These are phyloP conservation scores for Halictus rubicundus DNA, from an alignment of 1,140 invertebrate genomes.

Conservation along the genomic window DNA sequence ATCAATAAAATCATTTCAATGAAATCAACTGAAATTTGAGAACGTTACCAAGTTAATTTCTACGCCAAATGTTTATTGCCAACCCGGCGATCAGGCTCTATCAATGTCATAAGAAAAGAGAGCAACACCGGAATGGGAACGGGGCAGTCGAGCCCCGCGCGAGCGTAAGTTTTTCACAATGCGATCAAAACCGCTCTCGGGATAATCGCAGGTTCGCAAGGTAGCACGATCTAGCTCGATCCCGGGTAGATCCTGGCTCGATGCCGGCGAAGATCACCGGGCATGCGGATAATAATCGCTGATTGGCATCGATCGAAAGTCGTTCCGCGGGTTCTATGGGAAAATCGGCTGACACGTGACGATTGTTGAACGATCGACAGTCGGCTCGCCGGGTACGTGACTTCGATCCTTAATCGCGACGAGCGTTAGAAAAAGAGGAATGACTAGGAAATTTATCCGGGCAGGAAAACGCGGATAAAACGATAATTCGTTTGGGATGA, in stretches of 20 bases:
- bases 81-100: neutral
- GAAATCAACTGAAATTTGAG: too few species aligned
- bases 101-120: neutral
- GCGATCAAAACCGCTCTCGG: slow-evolving; percentile 8
- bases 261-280: slow-evolving; percentile 52
- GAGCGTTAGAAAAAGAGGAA: slow-evolving; percentile 19
- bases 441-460: slow-evolving; percentile 23
- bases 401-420: slow-evolving; percentile 59
- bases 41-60: too few species aligned
- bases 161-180: slow-evolving; percentile 27
- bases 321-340: slow-evolving; percentile 63
- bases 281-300: slow-evolving; percentile 65
- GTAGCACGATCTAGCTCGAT: slow-evolving; percentile 49
- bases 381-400: slow-evolving; percentile 54
- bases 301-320: slow-evolving; percentile 65
- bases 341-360: slow-evolving; percentile 66
- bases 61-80: neutral
- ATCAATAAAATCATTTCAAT: too few species aligned
- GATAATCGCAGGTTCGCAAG: slow-evolving; percentile 41
- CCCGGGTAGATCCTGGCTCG: slow-evolving; percentile 40
- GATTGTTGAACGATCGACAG: slow-evolving; percentile 60
- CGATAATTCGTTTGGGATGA: slow-evolving; percentile 34
- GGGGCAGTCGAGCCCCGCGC: neutral
- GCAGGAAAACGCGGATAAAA: slow-evolving; percentile 34
- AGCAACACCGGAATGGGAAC: neutral